phyloP scores from a whole-genome alignment of 2,113 vertebrate genomes.

The Meriones unguiculatus region DNA sequence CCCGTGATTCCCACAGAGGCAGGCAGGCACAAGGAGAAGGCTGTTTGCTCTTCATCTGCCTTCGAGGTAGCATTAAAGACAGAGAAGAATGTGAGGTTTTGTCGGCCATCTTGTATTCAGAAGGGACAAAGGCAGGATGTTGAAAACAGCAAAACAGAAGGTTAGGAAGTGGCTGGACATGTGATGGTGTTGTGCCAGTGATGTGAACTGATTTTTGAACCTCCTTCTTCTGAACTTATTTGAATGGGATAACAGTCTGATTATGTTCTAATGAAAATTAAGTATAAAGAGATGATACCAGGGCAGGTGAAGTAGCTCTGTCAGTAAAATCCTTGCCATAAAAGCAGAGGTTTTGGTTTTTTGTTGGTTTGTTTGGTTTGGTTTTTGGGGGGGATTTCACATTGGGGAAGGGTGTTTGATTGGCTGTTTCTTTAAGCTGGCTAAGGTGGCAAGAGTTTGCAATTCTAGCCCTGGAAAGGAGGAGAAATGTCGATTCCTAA shows the following conservation, averaged over 20 bases:
- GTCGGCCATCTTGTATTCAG: not conserved
- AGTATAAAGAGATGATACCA: not conserved
- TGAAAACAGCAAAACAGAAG: not conserved
- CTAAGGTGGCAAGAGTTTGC: not conserved
- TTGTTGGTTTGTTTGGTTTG: too few species aligned
- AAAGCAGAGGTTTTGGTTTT: not conserved
- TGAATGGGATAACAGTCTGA: not conserved
- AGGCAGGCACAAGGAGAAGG: not conserved
- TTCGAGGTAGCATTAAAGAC: not conserved
- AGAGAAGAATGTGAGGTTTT: not conserved
- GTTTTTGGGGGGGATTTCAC: too few species aligned
- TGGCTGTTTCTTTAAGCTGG: too few species aligned
- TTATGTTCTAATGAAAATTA: not conserved
- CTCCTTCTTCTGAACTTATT: not conserved
- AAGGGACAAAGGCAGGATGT: not conserved
- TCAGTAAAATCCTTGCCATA: not conserved
- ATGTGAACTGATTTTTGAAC: conserved; percentile 7
- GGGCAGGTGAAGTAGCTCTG: not conserved
- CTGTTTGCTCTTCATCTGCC: not conserved
- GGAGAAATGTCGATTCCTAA: too few species aligned
- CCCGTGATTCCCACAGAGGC: not conserved
- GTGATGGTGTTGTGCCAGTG: not conserved
- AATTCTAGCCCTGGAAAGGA: not conserved
- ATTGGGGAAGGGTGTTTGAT: not conserved
- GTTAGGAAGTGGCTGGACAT: not conserved